Evolutionary conservation across 2,888 invertebrate species (phyloP).

Genomic region (Watsonalla binaria): DNA sequence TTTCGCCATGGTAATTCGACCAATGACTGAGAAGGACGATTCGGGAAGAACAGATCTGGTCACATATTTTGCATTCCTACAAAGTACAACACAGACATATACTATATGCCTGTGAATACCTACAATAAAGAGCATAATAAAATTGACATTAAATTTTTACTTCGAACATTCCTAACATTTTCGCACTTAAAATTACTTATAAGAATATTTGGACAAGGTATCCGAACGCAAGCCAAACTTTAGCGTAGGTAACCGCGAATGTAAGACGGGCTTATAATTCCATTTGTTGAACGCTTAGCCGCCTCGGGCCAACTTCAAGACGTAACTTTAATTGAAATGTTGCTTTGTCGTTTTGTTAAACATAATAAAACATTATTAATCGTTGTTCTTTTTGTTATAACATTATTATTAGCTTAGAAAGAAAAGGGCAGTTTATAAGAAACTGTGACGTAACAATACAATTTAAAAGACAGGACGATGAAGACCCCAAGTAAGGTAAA

Average conservation of each 20-base stretch:
- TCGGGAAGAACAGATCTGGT: too few relatives aligned
- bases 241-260: constrained; percentile 31
- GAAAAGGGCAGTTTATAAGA: neutral
- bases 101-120: too few relatives aligned
- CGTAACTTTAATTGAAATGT: constrained; percentile 45
- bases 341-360: constrained; percentile 26
- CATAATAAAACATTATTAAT: constrained; percentile 9
- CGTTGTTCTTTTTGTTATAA: neutral
- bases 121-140: too few relatives aligned
- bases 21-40: too few relatives aligned
- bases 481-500: too few relatives aligned
- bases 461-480: too few relatives aligned
- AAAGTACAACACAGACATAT: too few relatives aligned
- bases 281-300: constrained; percentile 42
- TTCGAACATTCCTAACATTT: too few relatives aligned
- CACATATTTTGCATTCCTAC: too few relatives aligned
- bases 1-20: too few relatives aligned
- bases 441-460: neutral
- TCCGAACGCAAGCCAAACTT: constrained; percentile 25
- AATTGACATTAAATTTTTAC: too few relatives aligned
- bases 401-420: neutral
- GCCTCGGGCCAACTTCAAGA: constrained; percentile 23
- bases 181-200: neutral
- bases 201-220: constrained; percentile 6
- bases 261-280: constrained; percentile 51